Evolutionary conservation across 2,113 vertebrate genomes (phyloP).

Genomic region (Murina feae): DNA sequence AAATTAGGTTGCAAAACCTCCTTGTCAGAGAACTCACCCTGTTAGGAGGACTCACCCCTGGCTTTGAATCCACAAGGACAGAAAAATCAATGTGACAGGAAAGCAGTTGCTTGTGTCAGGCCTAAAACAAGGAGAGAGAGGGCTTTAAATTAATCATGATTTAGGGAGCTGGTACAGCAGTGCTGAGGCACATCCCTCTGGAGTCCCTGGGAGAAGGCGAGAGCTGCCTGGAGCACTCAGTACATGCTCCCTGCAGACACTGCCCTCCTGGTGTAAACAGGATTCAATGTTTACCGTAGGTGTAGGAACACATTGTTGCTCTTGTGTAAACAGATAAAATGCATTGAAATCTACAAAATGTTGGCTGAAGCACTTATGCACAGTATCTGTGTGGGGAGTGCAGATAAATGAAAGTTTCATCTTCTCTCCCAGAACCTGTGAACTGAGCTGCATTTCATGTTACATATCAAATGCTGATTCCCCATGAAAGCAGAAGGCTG

Average conservation of each 20-base stretch:
- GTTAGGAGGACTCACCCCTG: conserved; percentile 65
- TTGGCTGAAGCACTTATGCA: conserved; percentile 28
- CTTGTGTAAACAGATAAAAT: conserved; percentile 67
- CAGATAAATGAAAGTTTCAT: conserved; percentile 15
- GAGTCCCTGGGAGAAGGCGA: not conserved
- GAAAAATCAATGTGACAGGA: conserved; percentile 70
- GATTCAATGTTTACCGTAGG: conserved; percentile 67
- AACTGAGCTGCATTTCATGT: not conserved
- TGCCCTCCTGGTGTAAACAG: conserved; percentile 69
- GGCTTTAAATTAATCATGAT: conserved; percentile 57
- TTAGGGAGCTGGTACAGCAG: conserved; percentile 13
- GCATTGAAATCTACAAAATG: conserved; percentile 61
- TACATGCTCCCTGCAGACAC: not conserved
- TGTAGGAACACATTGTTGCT: conserved; percentile 65
- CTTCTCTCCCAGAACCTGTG: not conserved
- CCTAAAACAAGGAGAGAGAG: conserved; percentile 48
- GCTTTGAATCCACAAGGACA: conserved; percentile 59
- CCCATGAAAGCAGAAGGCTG: not conserved
- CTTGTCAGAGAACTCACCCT: conserved; percentile 71
- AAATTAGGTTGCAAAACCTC: conserved; percentile 81
- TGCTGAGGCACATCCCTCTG: conserved; percentile 39
- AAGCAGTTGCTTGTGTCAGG: conserved; percentile 61
- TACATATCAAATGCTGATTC: not conserved
- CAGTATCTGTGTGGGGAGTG: not conserved
- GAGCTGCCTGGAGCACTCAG: not conserved